Conservation (phyloP, 2,888 invertebrate genomes). For the Drosophila pegasa region DNA sequence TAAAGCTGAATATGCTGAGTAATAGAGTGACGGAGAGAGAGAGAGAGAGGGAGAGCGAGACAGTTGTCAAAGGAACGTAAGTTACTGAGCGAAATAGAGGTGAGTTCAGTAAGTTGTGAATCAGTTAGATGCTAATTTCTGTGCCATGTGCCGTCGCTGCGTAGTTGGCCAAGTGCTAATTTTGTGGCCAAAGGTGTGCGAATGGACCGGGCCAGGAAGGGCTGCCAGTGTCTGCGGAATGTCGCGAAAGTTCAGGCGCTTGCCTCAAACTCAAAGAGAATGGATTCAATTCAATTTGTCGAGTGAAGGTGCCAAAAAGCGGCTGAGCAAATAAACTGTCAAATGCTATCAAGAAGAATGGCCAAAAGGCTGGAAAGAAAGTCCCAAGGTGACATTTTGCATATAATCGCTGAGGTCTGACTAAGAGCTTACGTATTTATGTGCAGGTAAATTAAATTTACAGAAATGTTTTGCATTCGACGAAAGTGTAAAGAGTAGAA, state of each 20-base stretch:
- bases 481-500: neutral
- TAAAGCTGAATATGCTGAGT: conserved; percentile 20
- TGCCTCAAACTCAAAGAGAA: conserved; percentile 51
- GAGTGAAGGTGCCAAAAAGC: conserved; percentile 50
- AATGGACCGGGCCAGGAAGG: conserved; percentile 24
- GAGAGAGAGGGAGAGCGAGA: neutral
- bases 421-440: neutral
- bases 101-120: conserved; percentile 14
- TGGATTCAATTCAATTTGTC: conserved; percentile 25
- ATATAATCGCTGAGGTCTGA: neutral
- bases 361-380: neutral
- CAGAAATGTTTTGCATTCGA: neutral
- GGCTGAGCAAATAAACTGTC: neutral
- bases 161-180: conserved; percentile 54
- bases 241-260: conserved; percentile 62
- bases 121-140: conserved; percentile 56
- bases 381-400: neutral
- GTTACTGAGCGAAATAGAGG: neutral
- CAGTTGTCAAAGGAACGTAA: conserved; percentile 1
- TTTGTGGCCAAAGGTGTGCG: conserved; percentile 31
- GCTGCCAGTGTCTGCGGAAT: conserved; percentile 19
- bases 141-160: conserved; percentile 49
- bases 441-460: neutral
- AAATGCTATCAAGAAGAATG: neutral
- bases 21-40: neutral